A percentile compares a stretch with the other conserved stretches of the same genome.
phyloP scores from a whole-genome alignment of 2,888 invertebrate genomes.

The Idaea straminata region DNA sequence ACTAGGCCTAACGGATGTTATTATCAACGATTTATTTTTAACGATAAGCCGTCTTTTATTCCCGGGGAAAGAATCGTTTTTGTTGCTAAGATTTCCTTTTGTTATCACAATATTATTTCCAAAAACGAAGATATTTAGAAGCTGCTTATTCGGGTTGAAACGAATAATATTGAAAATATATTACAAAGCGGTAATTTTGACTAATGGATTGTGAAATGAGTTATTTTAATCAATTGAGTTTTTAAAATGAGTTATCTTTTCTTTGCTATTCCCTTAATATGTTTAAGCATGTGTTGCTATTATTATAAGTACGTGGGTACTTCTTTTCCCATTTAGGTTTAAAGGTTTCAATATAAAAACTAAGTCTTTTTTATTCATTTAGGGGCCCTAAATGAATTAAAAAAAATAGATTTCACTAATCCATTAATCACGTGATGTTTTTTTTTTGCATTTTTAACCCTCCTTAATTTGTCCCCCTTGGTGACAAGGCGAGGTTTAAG shows the following conservation, averaged over 20 bases:
- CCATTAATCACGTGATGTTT: too few species aligned
- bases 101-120: conserved; percentile 18
- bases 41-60: conserved; percentile 15
- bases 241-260: neutral
- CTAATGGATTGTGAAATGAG: neutral
- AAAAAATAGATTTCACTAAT: too few species aligned
- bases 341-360: too few species aligned
- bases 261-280: too few species aligned
- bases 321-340: too few species aligned
- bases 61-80: conserved; percentile 13
- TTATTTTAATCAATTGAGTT: neutral
- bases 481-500: too few species aligned
- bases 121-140: neutral
- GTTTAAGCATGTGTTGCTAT: too few species aligned
- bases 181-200: neutral
- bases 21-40: conserved; percentile 20
- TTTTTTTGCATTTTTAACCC: too few species aligned
- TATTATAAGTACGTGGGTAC: too few species aligned
- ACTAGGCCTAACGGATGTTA: conserved; percentile 11
- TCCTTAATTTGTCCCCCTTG: too few species aligned
- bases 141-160: neutral
- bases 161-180: neutral
- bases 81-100: conserved; percentile 15
- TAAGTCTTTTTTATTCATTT: too few species aligned
- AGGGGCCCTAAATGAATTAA: too few species aligned